Conservation (phyloP, 2,113 vertebrate species). For the Machaerirhynchus nigripectus region DNA sequence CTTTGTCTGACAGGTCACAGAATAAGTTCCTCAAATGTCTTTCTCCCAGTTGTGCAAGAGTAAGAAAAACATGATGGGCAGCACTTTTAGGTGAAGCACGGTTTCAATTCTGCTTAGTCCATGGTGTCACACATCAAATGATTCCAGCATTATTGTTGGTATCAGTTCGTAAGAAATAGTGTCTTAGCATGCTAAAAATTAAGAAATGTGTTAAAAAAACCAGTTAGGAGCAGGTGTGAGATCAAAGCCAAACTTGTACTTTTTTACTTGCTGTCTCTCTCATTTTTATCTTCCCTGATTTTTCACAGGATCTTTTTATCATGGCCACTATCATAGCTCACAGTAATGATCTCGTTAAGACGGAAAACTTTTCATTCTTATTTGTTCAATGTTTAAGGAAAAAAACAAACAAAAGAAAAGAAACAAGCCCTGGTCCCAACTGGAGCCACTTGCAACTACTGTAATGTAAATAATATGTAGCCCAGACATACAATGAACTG, state of each 20-base stretch:
- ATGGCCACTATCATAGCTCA: not conserved
- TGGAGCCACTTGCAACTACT: not conserved
- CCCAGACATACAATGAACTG: not conserved
- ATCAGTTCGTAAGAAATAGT: not conserved
- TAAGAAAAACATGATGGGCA: not conserved
- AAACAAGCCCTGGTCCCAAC: not conserved
- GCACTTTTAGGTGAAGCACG: not conserved
- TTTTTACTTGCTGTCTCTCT: not conserved
- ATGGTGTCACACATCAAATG: not conserved
- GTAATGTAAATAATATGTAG: slow-evolving; percentile 9
- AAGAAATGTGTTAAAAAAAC: not conserved
- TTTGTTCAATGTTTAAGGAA: not conserved
- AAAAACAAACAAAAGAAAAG: not conserved
- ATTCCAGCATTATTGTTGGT: not conserved
- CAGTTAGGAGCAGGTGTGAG: not conserved
- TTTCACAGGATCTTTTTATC: not conserved
- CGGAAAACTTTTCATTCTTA: not conserved
- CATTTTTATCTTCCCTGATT: not conserved
- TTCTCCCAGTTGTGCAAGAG: not conserved
- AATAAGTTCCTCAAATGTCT: not conserved
- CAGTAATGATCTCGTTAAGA: not conserved
- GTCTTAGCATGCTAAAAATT: not conserved
- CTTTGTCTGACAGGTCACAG: not conserved
- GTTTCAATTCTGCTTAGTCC: not conserved
- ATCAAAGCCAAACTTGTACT: not conserved